Percentiles rank a stretch among this genome's conserved stretches.
Evolutionary conservation across 1,140 invertebrate species (phyloP).

Genomic region (Pogonomyrmex californicus): DNA sequence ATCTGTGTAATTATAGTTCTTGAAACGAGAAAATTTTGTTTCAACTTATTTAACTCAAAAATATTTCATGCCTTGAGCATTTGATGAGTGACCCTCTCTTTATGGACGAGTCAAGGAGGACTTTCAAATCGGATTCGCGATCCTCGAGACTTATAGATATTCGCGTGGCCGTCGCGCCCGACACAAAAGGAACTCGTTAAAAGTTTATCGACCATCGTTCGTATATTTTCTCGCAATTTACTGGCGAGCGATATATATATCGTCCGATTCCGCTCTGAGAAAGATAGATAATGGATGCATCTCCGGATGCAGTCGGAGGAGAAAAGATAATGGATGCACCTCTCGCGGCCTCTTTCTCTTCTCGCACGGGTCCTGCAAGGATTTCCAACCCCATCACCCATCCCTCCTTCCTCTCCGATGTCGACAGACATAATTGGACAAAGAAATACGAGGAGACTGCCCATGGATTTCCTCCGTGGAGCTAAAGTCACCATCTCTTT

Average conservation of each 20-base stretch:
- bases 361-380: slow-evolving; percentile 61
- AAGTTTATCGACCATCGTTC: slow-evolving; percentile 73
- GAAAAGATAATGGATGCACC: slow-evolving; percentile 65
- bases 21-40: background rate
- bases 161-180: slow-evolving; percentile 52
- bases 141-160: slow-evolving; percentile 44
- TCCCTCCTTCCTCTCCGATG: slow-evolving; percentile 22
- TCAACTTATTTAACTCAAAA: slow-evolving; percentile 11
- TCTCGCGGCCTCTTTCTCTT: slow-evolving; percentile 62
- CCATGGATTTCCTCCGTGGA: slow-evolving; percentile 56
- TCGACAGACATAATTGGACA: slow-evolving; percentile 74
- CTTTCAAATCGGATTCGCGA: slow-evolving; percentile 58
- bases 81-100: slow-evolving; percentile 48
- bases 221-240: slow-evolving; percentile 73
- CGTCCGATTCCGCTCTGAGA: slow-evolving; percentile 64
- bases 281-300: slow-evolving; percentile 62
- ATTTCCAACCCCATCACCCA: slow-evolving; percentile 61
- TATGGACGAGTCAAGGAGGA: slow-evolving; percentile 30
- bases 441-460: slow-evolving; percentile 75
- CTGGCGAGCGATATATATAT: slow-evolving; percentile 63
- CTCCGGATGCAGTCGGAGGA: slow-evolving; percentile 34
- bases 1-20: background rate
- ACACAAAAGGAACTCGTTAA: slow-evolving; percentile 72
- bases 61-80: slow-evolving; percentile 29
- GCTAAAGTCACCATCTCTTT: slow-evolving; percentile 12